phyloP scores from a whole-genome alignment of 2,888 invertebrate species.

The Mythimna vitellina region DNA sequence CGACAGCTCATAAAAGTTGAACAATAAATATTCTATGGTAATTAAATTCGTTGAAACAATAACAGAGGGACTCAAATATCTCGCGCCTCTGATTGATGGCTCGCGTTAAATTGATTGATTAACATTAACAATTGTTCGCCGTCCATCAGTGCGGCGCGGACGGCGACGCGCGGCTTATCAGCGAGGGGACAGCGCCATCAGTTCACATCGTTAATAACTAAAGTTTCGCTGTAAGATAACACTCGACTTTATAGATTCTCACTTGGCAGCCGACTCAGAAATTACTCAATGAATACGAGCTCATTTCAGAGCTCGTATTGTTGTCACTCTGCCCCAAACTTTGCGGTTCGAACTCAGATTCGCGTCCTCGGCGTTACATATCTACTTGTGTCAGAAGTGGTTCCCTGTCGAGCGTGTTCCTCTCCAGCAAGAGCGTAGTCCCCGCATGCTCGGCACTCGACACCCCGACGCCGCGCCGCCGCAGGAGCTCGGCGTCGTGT shows the following conservation, averaged over 20 bases:
- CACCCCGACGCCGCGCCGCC: neutral
- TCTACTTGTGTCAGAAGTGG: neutral
- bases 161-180: conserved; percentile 19
- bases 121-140: conserved; percentile 50
- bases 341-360: neutral
- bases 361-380: neutral
- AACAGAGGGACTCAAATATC: conserved; percentile 43
- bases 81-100: conserved; percentile 61
- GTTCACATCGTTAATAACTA: conserved; percentile 36
- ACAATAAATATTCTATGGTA: conserved; percentile 60
- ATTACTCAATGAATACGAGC: neutral
- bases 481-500: neutral
- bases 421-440: neutral
- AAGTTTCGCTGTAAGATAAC: conserved; percentile 57
- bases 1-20: conserved; percentile 62
- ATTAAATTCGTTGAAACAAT: conserved; percentile 47
- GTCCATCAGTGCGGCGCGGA: neutral
- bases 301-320: conserved; percentile 2
- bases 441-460: neutral
- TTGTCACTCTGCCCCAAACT: neutral
- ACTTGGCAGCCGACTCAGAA: conserved; percentile 28
- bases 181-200: conserved; percentile 28
- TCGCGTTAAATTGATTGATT: conserved; percentile 66
- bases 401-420: neutral
- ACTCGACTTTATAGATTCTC: conserved; percentile 13